These are phyloP conservation scores for Eupristina koningsbergeri DNA, from an alignment of 1,140 invertebrate species.

Conservation along the genomic window DNA sequence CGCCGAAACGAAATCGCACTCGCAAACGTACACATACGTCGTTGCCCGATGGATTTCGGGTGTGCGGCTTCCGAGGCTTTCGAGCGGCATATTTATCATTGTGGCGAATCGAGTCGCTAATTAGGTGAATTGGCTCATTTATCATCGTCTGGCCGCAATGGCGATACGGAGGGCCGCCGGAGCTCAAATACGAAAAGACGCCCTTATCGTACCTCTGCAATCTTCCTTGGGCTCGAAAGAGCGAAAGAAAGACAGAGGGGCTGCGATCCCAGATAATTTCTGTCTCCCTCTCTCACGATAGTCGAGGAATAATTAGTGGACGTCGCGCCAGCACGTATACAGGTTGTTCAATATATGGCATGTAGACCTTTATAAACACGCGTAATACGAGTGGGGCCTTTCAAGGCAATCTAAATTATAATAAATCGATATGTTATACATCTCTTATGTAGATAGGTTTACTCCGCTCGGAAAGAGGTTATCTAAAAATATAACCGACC, in stretches of 20 bases:
- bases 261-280: slow-evolving; percentile 48
- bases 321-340: slow-evolving; percentile 53
- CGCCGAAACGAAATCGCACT: slow-evolving; percentile 17
- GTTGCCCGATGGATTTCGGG: slow-evolving; percentile 26
- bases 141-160: slow-evolving; percentile 49
- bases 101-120: slow-evolving; percentile 51
- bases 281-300: slow-evolving; percentile 55
- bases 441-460: slow-evolving; percentile 53
- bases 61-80: background rate
- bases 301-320: slow-evolving; percentile 64
- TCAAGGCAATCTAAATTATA: slow-evolving; percentile 67
- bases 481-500: slow-evolving; percentile 46
- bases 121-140: slow-evolving; percentile 52
- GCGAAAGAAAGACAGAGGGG: background rate
- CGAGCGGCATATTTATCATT: slow-evolving; percentile 38
- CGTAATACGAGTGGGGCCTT: slow-evolving; percentile 52
- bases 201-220: slow-evolving; percentile 35
- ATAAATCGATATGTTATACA: slow-evolving; percentile 64
- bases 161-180: slow-evolving; percentile 45
- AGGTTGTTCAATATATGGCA: slow-evolving; percentile 42
- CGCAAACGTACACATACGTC: background rate
- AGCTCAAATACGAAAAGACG: slow-evolving; percentile 50
- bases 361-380: slow-evolving; percentile 29
- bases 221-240: slow-evolving; percentile 27
- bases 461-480: slow-evolving; percentile 52